These are phyloP conservation scores for Alviniconcha strummeri DNA, from an alignment of 2,888 invertebrate genomes.

Conservation along the genomic window DNA sequence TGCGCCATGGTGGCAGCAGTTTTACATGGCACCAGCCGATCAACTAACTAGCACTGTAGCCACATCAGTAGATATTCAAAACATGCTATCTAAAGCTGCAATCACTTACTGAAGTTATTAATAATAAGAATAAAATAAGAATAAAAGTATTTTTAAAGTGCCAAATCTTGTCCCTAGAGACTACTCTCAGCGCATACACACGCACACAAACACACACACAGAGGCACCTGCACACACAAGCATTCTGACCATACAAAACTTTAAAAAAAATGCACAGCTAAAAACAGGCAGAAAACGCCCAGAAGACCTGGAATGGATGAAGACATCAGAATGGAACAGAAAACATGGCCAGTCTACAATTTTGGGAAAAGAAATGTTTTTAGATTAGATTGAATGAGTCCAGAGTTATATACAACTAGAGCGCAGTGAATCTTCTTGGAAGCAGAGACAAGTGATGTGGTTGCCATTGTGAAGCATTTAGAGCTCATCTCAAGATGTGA, in stretches of 20 bases:
- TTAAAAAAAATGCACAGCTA: background rate
- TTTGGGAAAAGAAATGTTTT: too few species aligned
- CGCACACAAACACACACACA: background rate
- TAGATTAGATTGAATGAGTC: too few species aligned
- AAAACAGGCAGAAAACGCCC: too few species aligned
- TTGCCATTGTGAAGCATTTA: too few species aligned
- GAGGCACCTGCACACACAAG: background rate
- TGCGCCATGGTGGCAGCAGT: too few species aligned
- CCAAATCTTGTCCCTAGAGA: background rate
- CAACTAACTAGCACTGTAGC: slow-evolving; percentile 74
- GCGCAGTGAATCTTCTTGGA: background rate
- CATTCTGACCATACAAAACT: background rate
- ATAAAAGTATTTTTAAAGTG: too few species aligned
- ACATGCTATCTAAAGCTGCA: slow-evolving; percentile 54
- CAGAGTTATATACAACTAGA: background rate
- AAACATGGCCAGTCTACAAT: too few species aligned
- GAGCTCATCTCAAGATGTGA: too few species aligned
- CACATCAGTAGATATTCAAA: slow-evolving; percentile 62
- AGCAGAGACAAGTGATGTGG: too few species aligned
- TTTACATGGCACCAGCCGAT: background rate
- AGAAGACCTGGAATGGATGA: too few species aligned
- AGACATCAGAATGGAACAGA: too few species aligned
- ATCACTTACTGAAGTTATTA: slow-evolving; percentile 61
- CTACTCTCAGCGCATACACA: background rate
- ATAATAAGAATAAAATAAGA: background rate